phyloP scores from a whole-genome alignment of 1,140 invertebrate genomes.

The Antheraea pernyi region DNA sequence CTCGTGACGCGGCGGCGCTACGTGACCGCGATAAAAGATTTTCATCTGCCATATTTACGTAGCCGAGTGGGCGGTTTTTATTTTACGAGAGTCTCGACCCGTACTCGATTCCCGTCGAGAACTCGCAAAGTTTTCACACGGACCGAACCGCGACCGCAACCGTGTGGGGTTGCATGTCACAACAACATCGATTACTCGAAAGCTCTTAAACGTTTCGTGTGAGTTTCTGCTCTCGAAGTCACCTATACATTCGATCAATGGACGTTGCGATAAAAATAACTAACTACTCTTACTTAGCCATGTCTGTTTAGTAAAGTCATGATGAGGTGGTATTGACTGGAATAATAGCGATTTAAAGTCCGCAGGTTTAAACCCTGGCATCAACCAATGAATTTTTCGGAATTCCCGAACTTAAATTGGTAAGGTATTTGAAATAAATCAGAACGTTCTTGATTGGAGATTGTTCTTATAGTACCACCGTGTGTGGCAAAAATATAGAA shows the following conservation, averaged over 20 bases:
- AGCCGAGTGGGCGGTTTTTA: conserved; percentile 76
- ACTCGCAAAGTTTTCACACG: conserved; percentile 71
- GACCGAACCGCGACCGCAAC: conserved; percentile 14
- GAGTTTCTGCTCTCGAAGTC: conserved; percentile 34
- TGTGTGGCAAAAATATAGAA: no score
- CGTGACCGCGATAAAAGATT: conserved; percentile 78
- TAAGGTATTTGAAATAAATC: no score
- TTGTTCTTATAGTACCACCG: no score
- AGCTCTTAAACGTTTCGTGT: conserved; percentile 20
- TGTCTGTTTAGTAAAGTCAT: no score
- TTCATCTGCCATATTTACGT: conserved; percentile 78
- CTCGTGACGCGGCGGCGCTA: conserved; percentile 72
- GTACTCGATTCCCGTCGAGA: conserved; percentile 43
- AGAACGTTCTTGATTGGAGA: no score
- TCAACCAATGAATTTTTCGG: no score
- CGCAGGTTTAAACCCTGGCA: no score
- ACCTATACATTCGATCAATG: conserved; percentile 50
- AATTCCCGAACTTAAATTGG: no score
- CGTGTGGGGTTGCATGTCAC: conserved; percentile 49
- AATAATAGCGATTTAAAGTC: no score
- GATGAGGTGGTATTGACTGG: no score
- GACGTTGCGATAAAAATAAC: conserved; percentile 47
- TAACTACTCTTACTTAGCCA: conserved; percentile 41
- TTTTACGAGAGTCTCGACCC: conserved; percentile 68
- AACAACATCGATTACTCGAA: conserved; percentile 36